phyloP scores from a whole-genome alignment of 2,113 vertebrate genomes.

The Silurus meridionalis region DNA sequence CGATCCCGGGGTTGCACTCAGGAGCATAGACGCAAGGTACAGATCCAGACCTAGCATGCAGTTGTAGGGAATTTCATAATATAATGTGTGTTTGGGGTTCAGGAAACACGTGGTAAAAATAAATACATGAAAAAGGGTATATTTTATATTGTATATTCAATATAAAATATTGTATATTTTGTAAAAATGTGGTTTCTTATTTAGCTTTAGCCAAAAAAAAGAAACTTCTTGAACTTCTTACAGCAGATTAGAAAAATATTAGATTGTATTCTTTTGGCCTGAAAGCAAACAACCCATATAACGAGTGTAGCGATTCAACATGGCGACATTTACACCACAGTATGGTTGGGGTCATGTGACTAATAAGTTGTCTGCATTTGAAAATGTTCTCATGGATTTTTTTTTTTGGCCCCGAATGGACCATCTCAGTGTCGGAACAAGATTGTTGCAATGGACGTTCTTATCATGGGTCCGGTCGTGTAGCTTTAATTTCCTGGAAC shows the following conservation, averaged over 20 bases:
- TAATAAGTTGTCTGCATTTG: background rate
- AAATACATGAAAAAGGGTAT: background rate
- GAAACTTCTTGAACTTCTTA: background rate
- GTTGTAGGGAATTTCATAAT: background rate
- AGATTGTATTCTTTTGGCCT: background rate
- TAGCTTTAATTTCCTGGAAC: background rate
- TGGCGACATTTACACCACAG: background rate
- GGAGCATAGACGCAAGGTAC: background rate
- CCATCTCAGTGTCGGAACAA: background rate
- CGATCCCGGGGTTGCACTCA: background rate
- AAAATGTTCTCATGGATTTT: background rate
- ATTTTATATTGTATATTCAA: too few species aligned
- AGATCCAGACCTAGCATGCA: background rate
- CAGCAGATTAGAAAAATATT: background rate
- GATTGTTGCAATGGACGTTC: background rate
- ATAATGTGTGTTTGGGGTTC: background rate
- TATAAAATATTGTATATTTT: too few species aligned
- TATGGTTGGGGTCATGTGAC: background rate
- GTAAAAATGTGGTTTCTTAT: too few species aligned
- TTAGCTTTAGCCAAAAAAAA: background rate
- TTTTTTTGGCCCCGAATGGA: background rate
- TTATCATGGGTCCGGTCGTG: background rate
- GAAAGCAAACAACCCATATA: background rate
- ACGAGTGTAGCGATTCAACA: background rate
- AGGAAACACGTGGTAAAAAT: background rate